Percentiles rank a stretch among this genome's conserved stretches.
These are phyloP conservation scores for Pogoniulus pusillus DNA, from an alignment of 2,797 vertebrate genomes.

Conservation along the genomic window DNA sequence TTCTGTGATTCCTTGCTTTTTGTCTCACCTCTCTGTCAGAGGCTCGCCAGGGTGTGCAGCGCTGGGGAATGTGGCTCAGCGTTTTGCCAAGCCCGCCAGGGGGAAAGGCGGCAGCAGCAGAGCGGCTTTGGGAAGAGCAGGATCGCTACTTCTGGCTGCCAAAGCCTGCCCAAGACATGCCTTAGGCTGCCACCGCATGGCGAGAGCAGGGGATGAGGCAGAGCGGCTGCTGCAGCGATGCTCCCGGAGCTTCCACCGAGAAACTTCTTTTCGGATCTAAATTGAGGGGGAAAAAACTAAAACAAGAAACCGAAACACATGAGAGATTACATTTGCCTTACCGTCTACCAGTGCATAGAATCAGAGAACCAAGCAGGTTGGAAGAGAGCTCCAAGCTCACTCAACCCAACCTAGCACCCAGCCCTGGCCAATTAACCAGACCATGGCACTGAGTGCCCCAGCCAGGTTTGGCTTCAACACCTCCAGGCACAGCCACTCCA, in stretches of 20 bases:
- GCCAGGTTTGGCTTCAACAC: too few species aligned
- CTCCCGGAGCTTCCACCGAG: not conserved
- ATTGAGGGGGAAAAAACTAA: too few species aligned
- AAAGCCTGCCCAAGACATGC: constrained; percentile 39
- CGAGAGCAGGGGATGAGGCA: constrained; percentile 21
- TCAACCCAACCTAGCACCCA: too few species aligned
- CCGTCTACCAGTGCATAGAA: not conserved
- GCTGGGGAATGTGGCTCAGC: not conserved
- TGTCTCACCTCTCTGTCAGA: not conserved
- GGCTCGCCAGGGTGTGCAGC: not conserved
- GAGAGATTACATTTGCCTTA: not conserved
- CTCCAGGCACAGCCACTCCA: too few species aligned
- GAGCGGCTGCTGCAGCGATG: fast-evolving
- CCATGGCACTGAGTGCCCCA: too few species aligned
- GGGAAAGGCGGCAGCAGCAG: not conserved
- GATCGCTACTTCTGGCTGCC: not conserved
- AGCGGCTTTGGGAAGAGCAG: not conserved
- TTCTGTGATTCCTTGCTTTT: not conserved
- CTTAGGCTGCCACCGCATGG: constrained; percentile 80
- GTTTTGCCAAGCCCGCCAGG: constrained; percentile 16
- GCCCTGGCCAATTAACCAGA: too few species aligned
- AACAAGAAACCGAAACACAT: too few species aligned
- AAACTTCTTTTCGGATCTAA: not conserved
- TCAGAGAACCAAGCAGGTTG: too few species aligned
- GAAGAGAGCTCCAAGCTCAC: too few species aligned